A percentile compares a stretch with the other conserved stretches of the same genome.
Evolutionary conservation across 2,113 vertebrate genomes (phyloP).

Genomic region (Dasyurus viverrinus): DNA sequence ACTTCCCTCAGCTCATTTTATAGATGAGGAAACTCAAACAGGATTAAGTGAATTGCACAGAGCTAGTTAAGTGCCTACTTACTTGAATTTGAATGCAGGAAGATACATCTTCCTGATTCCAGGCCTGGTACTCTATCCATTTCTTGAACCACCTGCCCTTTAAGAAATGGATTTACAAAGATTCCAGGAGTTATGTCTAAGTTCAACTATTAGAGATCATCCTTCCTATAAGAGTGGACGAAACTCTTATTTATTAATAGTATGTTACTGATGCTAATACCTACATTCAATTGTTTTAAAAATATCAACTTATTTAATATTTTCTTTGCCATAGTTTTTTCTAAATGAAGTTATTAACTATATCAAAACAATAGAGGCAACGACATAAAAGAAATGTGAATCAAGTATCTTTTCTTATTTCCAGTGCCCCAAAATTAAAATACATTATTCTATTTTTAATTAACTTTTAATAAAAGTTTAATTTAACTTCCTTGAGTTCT

Average conservation of each 20-base stretch:
- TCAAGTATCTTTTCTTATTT: neutral
- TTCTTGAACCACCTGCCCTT: neutral
- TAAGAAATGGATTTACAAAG: neutral
- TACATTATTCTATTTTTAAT: neutral
- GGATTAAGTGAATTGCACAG: neutral
- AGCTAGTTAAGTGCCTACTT: neutral
- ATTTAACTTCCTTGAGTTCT: neutral
- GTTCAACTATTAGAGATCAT: neutral
- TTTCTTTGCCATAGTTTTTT: conserved; percentile 9
- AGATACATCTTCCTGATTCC: neutral
- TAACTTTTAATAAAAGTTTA: too few relatives aligned
- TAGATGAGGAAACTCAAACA: neutral
- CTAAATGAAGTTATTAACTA: conserved; percentile 5
- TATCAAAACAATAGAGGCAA: neutral
- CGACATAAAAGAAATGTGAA: neutral
- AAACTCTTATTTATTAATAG: neutral
- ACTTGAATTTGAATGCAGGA: neutral
- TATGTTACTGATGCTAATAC: neutral
- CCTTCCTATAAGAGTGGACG: neutral
- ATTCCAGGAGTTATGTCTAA: neutral
- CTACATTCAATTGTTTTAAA: neutral
- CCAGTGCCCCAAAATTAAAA: neutral
- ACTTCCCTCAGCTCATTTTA: neutral
- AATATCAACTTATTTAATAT: conserved; percentile 30
- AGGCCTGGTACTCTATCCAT: neutral